These are phyloP conservation scores for Stenchaetothrips biformis DNA, from an alignment of 2,888 invertebrate species.

Conservation along the genomic window DNA sequence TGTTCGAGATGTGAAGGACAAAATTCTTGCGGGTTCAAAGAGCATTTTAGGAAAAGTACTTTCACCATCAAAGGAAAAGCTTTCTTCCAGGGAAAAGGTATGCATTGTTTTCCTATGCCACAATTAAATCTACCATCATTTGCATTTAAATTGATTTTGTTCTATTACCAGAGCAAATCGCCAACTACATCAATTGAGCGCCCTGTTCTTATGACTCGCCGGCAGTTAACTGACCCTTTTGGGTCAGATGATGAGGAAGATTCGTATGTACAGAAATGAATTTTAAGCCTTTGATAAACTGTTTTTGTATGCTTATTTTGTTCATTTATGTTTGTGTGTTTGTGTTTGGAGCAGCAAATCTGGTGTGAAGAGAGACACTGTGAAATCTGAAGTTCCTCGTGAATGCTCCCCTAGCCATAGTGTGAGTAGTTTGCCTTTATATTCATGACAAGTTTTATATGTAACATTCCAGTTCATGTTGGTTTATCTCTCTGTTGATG, in stretches of 20 bases:
- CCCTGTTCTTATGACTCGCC: conserved; percentile 69
- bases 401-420: background rate
- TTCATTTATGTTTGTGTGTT: background rate
- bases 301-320: background rate
- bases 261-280: background rate
- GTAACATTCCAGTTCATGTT: conserved; percentile 6
- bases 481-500: background rate
- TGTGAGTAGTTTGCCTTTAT: background rate
- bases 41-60: conserved; percentile 68
- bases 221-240: conserved; percentile 82
- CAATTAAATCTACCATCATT: conserved; percentile 17
- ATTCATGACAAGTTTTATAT: background rate
- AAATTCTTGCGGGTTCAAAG: conserved; percentile 64
- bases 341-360: background rate
- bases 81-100: conserved; percentile 47
- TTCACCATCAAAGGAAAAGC: conserved; percentile 67
- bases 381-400: conserved; percentile 30
- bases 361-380: background rate
- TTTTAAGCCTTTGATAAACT: background rate
- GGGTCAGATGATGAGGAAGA: conserved; percentile 81
- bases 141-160: conserved; percentile 14
- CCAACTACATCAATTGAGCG: conserved; percentile 44
- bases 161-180: conserved; percentile 45
- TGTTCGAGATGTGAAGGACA: conserved; percentile 66
- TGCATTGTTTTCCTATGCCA: conserved; percentile 29